phyloP scores from a whole-genome alignment of 2,113 vertebrate species.

The Oncorhynchus clarkii region DNA sequence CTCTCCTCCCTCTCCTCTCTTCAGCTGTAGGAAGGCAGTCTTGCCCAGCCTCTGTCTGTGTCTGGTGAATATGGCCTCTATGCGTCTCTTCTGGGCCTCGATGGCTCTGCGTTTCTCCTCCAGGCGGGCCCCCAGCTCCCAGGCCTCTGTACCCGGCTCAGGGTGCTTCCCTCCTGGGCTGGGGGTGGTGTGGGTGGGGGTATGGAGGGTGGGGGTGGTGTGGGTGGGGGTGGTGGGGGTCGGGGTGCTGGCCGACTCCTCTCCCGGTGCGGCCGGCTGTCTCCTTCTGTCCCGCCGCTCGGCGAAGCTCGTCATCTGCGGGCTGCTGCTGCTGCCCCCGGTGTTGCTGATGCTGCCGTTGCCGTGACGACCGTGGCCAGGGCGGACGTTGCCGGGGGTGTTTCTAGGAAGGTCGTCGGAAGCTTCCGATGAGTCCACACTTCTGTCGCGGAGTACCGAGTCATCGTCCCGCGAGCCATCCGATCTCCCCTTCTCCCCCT shows the following conservation, averaged over 20 bases:
- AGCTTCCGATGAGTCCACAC: constrained; percentile 75
- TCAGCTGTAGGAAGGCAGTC: constrained; percentile 84
- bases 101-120: constrained; percentile 91
- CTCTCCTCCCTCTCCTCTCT: constrained; percentile 52
- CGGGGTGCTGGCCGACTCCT: constrained; percentile 40
- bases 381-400: constrained; percentile 61
- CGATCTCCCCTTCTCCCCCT: constrained; percentile 17
- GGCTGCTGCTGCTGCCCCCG: constrained; percentile 58
- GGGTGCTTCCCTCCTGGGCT: constrained; percentile 70
- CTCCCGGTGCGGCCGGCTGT: constrained; percentile 58
- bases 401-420: constrained; percentile 65
- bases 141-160: constrained; percentile 78
- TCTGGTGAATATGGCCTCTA: constrained; percentile 91
- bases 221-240: constrained; percentile 58
- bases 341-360: constrained; percentile 28
- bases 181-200: constrained; percentile 49
- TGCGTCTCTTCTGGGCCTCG: constrained; percentile 88
- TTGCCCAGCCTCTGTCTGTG: constrained; percentile 89
- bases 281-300: constrained; percentile 64
- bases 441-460: constrained; percentile 72
- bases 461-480: constrained; percentile 59
- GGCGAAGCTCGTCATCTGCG: constrained; percentile 88
- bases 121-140: constrained; percentile 80
- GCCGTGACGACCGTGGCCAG: constrained; percentile 33
- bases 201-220: constrained; percentile 53